Evolutionary conservation across 2,797 vertebrate species (phyloP).

Genomic region (Pristis pectinata): DNA sequence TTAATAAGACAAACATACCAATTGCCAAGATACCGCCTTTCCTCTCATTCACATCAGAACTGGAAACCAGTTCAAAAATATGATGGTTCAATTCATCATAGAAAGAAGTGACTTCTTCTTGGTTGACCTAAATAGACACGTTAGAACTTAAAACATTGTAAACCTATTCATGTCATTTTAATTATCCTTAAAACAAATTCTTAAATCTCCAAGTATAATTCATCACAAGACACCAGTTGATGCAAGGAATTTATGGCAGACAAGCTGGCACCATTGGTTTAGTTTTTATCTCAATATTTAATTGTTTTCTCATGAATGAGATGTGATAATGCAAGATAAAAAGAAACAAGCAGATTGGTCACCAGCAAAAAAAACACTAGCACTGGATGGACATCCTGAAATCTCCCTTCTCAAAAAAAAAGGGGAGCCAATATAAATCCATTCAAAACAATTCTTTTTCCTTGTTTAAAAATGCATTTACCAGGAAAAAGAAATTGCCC

Average conservation of each 20-base stretch:
- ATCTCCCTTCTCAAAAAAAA: background rate
- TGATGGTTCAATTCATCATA: slow-evolving; percentile 97
- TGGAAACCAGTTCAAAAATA: slow-evolving; percentile 97
- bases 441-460: background rate
- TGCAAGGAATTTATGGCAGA: background rate
- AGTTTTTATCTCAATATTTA: background rate
- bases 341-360: background rate
- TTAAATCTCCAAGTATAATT: background rate
- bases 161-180: background rate
- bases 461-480: too few relatives aligned
- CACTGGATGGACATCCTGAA: background rate
- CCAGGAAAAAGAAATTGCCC: too few relatives aligned
- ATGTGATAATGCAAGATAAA: background rate
- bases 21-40: slow-evolving; percentile 98
- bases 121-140: slow-evolving; percentile 74
- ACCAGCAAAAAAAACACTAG: background rate
- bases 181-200: background rate
- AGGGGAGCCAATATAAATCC: background rate
- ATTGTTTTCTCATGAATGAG: background rate
- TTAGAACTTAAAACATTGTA: background rate
- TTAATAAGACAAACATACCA: slow-evolving; percentile 63
- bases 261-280: background rate
- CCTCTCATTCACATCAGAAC: slow-evolving; percentile 94
- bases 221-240: background rate
- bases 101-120: slow-evolving; percentile 94